Evolutionary conservation across 23 tunicate genomes (phyloP).

Genomic region (Halocynthia aurantium): DNA sequence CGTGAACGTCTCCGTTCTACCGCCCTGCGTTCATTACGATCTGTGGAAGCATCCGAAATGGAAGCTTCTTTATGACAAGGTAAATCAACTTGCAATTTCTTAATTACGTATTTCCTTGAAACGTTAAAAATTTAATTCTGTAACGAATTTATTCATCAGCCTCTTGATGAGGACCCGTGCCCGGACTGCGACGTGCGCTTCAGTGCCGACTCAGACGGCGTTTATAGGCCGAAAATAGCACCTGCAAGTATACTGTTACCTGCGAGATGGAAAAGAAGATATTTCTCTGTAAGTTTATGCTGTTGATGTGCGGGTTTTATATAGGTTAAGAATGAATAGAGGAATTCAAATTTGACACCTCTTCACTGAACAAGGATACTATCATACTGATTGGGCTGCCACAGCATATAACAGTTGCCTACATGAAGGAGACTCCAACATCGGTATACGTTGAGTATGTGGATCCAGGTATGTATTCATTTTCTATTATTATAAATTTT

Average conservation of each 20-base stretch:
- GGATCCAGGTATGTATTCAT: conserved; percentile 75
- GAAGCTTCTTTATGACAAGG: conserved; percentile 85
- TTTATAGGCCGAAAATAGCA: conserved; percentile 81
- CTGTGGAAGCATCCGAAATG: conserved; percentile 94
- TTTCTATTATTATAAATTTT: not conserved
- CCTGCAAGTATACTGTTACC: conserved; percentile 89
- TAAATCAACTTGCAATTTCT: conserved; percentile 1
- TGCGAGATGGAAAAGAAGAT: conserved; percentile 69
- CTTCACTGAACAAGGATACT: conserved; percentile 36
- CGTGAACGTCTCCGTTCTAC: conserved; percentile 94
- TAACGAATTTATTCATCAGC: conserved; percentile 30
- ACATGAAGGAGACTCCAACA: conserved; percentile 69
- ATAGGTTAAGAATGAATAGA: not conserved
- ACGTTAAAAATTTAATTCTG: not conserved
- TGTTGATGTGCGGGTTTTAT: not conserved
- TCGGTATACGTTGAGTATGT: conserved; percentile 88
- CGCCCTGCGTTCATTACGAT: conserved; percentile 96
- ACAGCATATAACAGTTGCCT: conserved; percentile 97
- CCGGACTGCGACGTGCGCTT: conserved; percentile 99
- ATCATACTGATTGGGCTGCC: conserved; percentile 95
- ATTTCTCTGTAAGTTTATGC: conserved; percentile 41
- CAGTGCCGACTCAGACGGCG: conserved; percentile 64
- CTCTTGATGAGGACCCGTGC: conserved; percentile 99
- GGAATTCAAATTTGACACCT: not conserved
- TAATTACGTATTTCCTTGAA: too few relatives aligned